Conservation (phyloP, 2,797 vertebrate species). For the Acanthurus leucopareius region DNA sequence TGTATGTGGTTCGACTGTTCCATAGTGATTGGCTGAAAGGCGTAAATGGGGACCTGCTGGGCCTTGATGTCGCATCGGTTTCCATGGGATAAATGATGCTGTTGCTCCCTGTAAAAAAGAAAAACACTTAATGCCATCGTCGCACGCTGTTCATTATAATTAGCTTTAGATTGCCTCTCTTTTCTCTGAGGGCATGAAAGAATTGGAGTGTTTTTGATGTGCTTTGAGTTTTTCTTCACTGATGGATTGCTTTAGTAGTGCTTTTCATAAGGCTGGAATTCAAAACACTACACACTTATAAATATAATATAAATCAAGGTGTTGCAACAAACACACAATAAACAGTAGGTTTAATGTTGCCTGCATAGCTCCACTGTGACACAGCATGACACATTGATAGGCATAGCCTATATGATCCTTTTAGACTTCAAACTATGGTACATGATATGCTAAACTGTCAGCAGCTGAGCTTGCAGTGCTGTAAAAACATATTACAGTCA, state of each 20-base stretch:
- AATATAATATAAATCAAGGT: not conserved
- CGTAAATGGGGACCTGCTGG: slow-evolving; percentile 42
- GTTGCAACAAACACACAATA: slow-evolving; percentile 3
- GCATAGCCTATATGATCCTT: slow-evolving; percentile 1
- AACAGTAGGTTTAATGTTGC: slow-evolving; percentile 23
- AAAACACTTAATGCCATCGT: slow-evolving; percentile 66
- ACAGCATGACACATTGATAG: slow-evolving; percentile 34
- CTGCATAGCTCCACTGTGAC: slow-evolving; percentile 3
- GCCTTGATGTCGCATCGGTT: slow-evolving; percentile 62
- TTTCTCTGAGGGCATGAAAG: slow-evolving; percentile 58
- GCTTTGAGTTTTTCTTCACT: slow-evolving; percentile 40
- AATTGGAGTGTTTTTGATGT: slow-evolving; percentile 45
- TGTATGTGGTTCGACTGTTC: slow-evolving; percentile 18
- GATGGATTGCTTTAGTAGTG: slow-evolving; percentile 48
- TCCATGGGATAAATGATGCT: slow-evolving; percentile 80
- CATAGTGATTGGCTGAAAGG: slow-evolving; percentile 38
- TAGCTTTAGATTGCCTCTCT: slow-evolving; percentile 74
- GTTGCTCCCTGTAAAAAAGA: slow-evolving; percentile 26
- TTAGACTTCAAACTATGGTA: slow-evolving; percentile 1
- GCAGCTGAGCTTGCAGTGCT: slow-evolving; percentile 40
- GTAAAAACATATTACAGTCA: slow-evolving; percentile 49
- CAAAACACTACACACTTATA: slow-evolving; percentile 2
- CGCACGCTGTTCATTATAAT: slow-evolving; percentile 81
- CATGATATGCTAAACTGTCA: slow-evolving; percentile 33
- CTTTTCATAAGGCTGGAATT: slow-evolving; percentile 41